Evolutionary conservation across 2,888 invertebrate species (phyloP).

Genomic region (Diloba caeruleocephala): DNA sequence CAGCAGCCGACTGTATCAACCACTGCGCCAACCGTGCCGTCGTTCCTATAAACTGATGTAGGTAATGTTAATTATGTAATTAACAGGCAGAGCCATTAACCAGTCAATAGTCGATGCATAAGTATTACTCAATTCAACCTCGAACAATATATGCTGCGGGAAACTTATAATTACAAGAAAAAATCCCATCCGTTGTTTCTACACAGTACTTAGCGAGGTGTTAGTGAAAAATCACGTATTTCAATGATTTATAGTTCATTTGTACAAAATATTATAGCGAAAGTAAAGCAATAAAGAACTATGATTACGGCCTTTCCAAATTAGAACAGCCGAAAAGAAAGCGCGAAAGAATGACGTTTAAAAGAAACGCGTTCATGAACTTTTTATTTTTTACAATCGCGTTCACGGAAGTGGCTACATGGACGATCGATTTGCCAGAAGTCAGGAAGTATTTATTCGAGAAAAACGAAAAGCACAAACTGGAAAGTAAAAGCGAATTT

Average conservation of each 20-base stretch:
- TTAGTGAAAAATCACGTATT: conserved; percentile 54
- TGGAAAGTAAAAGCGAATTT: conserved; percentile 27
- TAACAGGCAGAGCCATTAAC: conserved; percentile 11
- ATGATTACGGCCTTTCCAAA: neutral
- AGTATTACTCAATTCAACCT: conserved; percentile 65
- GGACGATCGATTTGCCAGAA: conserved; percentile 80
- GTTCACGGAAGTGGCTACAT: conserved; percentile 65
- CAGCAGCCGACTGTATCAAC: no score
- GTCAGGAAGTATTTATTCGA: conserved; percentile 70
- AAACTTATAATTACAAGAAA: conserved; percentile 74
- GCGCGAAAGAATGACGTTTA: conserved; percentile 54
- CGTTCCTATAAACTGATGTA: no score
- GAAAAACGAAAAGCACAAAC: conserved; percentile 55
- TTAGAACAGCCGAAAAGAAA: conserved; percentile 14
- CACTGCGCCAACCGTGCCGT: no score
- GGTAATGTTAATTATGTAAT: conserved; percentile 21
- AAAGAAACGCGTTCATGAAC: conserved; percentile 49
- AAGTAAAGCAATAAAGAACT: neutral
- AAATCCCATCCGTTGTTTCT: conserved; percentile 72
- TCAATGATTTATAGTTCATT: conserved; percentile 1
- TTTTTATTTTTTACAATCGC: conserved; percentile 56
- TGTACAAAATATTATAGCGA: neutral
- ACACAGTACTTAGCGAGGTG: conserved; percentile 47
- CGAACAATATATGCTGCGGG: conserved; percentile 74
- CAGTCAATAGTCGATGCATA: conserved; percentile 27